Evolutionary conservation across 1,140 invertebrate genomes (phyloP).

Genomic region (Tigriopus japonicus): DNA sequence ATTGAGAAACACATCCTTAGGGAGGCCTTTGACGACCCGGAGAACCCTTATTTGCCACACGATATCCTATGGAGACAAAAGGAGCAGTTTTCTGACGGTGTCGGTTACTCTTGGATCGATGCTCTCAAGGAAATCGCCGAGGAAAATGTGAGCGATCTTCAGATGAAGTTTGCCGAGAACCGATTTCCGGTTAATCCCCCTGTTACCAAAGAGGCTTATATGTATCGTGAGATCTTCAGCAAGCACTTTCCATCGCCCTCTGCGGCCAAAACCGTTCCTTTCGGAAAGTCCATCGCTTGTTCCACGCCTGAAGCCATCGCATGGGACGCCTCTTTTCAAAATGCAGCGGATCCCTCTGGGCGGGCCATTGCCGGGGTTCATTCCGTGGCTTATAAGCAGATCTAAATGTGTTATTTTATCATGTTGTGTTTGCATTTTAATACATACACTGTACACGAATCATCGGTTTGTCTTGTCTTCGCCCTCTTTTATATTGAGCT

Average conservation of each 20-base stretch:
- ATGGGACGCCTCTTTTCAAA: conserved; percentile 16
- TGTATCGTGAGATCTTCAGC: conserved; percentile 27
- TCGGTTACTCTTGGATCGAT: conserved; percentile 23
- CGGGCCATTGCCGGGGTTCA: conserved; percentile 17
- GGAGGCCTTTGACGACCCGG: conserved; percentile 16
- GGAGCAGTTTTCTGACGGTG: conserved; percentile 32
- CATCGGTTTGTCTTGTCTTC: too few species aligned
- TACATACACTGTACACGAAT: too few species aligned
- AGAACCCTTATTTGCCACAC: conserved; percentile 22
- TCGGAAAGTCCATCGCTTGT: conserved; percentile 17
- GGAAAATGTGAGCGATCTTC: conserved; percentile 25
- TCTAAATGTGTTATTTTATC: too few species aligned
- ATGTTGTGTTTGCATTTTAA: too few species aligned
- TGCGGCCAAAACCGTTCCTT: conserved; percentile 16
- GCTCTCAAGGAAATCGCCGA: conserved; percentile 25
- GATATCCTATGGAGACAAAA: conserved; percentile 32
- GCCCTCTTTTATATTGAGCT: too few species aligned
- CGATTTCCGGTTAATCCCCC: conserved; percentile 26
- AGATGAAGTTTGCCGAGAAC: conserved; percentile 20
- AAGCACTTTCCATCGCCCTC: conserved; percentile 21
- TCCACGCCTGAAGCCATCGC: conserved; percentile 14
- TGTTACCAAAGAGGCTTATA: conserved; percentile 27
- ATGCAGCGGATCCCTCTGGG: conserved; percentile 18
- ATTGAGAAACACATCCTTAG: conserved; percentile 19
- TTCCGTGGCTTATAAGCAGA: not conserved